Conservation (phyloP, 2,888 invertebrate genomes). For the Diadromus collaris region DNA sequence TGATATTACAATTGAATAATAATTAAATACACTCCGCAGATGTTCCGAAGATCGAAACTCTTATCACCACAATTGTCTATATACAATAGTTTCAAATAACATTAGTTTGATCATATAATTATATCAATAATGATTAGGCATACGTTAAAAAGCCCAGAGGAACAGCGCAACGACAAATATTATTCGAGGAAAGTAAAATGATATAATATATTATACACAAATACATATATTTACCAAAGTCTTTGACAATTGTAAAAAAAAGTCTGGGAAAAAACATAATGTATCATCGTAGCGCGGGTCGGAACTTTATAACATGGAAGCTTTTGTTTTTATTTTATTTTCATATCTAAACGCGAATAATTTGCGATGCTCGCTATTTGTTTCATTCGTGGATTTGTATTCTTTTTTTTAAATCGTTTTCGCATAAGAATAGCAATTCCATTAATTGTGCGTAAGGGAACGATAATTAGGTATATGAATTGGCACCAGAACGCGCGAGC, state of each 20-base stretch:
- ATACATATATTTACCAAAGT: constrained; percentile 49
- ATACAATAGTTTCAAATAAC: constrained; percentile 54
- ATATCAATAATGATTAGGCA: constrained; percentile 58
- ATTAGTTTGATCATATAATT: constrained; percentile 61
- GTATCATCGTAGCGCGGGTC: constrained; percentile 55
- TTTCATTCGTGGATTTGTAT: constrained; percentile 19
- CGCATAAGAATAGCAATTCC: constrained; percentile 48
- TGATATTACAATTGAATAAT: constrained; percentile 34
- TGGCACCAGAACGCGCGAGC: constrained; percentile 57
- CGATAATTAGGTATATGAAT: constrained; percentile 43
- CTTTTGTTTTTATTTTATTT: constrained; percentile 27
- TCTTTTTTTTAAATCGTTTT: constrained; percentile 28
- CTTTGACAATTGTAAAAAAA: constrained; percentile 42
- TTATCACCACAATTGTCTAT: constrained; percentile 45
- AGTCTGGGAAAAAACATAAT: constrained; percentile 40
- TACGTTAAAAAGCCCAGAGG: constrained; percentile 62
- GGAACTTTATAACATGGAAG: constrained; percentile 60
- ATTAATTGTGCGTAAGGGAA: constrained; percentile 53
- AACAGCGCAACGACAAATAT: constrained; percentile 58
- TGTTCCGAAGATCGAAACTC: constrained; percentile 24
- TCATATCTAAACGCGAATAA: constrained; percentile 38
- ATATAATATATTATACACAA: constrained; percentile 51
- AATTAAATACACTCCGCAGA: constrained; percentile 40
- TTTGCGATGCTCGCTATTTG: constrained; percentile 21
- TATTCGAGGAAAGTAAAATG: constrained; percentile 29